A percentile compares a stretch with the other conserved stretches of the same genome.
Evolutionary conservation across 1,140 invertebrate species (phyloP).

Genomic region (Colletes latitarsis): DNA sequence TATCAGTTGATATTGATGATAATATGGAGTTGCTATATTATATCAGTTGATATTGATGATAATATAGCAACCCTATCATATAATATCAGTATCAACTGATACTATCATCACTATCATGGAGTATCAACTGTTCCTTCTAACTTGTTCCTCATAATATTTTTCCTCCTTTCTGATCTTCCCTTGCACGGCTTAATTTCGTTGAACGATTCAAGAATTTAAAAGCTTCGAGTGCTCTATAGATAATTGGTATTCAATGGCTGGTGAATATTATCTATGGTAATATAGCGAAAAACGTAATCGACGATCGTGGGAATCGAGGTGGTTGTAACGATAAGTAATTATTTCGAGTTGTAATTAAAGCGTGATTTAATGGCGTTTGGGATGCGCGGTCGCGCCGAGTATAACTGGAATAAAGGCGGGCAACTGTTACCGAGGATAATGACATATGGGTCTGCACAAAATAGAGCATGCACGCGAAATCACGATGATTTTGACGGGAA

Average conservation of each 20-base stretch:
- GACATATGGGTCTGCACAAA: slow-evolving; percentile 47
- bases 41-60: too few relatives aligned
- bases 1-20: too few relatives aligned
- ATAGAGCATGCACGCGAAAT: slow-evolving; percentile 60
- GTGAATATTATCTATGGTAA: not conserved
- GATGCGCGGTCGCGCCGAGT: not conserved
- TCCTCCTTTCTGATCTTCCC: too few relatives aligned
- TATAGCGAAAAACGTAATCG: not conserved
- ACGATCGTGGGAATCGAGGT: not conserved
- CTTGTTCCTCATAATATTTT: not conserved
- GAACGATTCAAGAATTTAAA: too few relatives aligned
- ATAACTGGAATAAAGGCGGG: slow-evolving; percentile 50
- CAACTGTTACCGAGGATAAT: slow-evolving; percentile 65
- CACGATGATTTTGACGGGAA: slow-evolving; percentile 60
- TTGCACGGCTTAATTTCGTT: too few relatives aligned
- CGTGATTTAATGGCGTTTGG: slow-evolving; percentile 25
- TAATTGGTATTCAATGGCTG: too few relatives aligned
- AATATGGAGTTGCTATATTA: too few relatives aligned
- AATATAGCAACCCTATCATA: too few relatives aligned
- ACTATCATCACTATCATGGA: too few relatives aligned
- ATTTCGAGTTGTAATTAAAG: slow-evolving; percentile 11
- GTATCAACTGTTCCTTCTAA: too few relatives aligned
- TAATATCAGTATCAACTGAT: too few relatives aligned
- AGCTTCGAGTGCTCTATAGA: not conserved
- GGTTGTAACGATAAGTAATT: slow-evolving; percentile 26